Evolutionary conservation across 2,113 vertebrate genomes (phyloP).

Genomic region (Hipposideros armiger): DNA sequence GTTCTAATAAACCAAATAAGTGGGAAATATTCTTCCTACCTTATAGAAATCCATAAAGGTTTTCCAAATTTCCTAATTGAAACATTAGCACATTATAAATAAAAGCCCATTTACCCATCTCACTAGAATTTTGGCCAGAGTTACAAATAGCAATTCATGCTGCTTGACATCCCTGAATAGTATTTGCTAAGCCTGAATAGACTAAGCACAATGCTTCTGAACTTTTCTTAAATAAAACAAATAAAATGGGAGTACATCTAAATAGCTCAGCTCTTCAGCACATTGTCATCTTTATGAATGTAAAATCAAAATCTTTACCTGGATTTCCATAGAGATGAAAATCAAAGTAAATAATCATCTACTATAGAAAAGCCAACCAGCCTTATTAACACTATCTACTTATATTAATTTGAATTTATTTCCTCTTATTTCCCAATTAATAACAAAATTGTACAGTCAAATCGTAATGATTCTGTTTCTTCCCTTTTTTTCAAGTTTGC

Average conservation of each 20-base stretch:
- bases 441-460: slow-evolving; percentile 43
- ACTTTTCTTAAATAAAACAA: slow-evolving; percentile 47
- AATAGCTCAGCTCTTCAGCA: neutral
- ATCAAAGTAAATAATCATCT: slow-evolving; percentile 40
- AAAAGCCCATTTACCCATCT: neutral
- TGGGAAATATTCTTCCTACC: neutral
- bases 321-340: slow-evolving; percentile 34
- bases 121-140: slow-evolving; percentile 12
- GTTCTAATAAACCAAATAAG: neutral
- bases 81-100: slow-evolving; percentile 21
- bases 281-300: slow-evolving; percentile 31
- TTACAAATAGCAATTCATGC: neutral
- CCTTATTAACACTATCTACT: slow-evolving; percentile 51
- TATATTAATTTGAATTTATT: slow-evolving; percentile 41
- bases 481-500: neutral
- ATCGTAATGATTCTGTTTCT: slow-evolving; percentile 33
- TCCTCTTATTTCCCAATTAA: slow-evolving; percentile 57
- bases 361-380: slow-evolving; percentile 22
- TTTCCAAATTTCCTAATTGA: neutral
- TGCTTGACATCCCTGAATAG: neutral
- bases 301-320: slow-evolving; percentile 55
- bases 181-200: slow-evolving; percentile 20
- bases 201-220: slow-evolving; percentile 40
- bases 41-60: neutral
- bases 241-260: slow-evolving; percentile 22